Evolutionary conservation across 2,797 vertebrate genomes (phyloP).

Genomic region (Gila robusta): DNA sequence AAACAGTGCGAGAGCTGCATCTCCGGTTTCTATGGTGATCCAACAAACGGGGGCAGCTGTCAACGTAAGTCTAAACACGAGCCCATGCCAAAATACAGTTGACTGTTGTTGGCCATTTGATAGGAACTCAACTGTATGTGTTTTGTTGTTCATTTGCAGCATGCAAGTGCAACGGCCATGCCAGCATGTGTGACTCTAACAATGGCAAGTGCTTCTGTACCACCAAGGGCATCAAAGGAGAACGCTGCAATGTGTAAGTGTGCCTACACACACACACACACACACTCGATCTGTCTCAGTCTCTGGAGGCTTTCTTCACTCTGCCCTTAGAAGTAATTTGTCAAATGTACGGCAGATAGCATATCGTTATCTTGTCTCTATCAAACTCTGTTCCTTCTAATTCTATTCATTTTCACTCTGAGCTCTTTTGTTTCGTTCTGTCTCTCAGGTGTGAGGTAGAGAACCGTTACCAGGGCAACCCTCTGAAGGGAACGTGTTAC

Average conservation of each 20-base stretch:
- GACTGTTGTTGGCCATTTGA: slow-evolving; percentile 1
- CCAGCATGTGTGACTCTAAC: slow-evolving; percentile 92
- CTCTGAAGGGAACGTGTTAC: slow-evolving; percentile 98
- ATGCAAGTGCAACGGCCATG: slow-evolving; percentile 97
- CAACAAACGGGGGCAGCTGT: slow-evolving; percentile 95
- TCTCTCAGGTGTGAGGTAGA: slow-evolving; percentile 93
- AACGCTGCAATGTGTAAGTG: slow-evolving; percentile 96
- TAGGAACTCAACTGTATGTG: slow-evolving; percentile 11
- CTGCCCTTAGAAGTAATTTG: slow-evolving; percentile 22
- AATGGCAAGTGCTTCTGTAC: slow-evolving; percentile 98
- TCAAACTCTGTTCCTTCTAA: slow-evolving; percentile 11
- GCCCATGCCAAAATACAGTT: not conserved
- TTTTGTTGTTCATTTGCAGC: slow-evolving; percentile 76
- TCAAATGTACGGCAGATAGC: not conserved
- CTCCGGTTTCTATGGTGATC: slow-evolving; percentile 95
- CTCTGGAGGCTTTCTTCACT: slow-evolving; percentile 1
- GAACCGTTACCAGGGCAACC: slow-evolving; percentile 98
- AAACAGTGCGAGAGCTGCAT: slow-evolving; percentile 94
- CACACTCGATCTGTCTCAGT: not conserved
- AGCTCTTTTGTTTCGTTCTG: slow-evolving; percentile 15
- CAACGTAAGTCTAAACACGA: slow-evolving; percentile 86
- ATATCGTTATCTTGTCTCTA: slow-evolving; percentile 11
- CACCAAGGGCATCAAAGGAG: slow-evolving; percentile 98
- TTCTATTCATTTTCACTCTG: not conserved
- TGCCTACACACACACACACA: not conserved